Conservation (phyloP, 2,797 vertebrate species). For the Mormyrops boulengeri region DNA sequence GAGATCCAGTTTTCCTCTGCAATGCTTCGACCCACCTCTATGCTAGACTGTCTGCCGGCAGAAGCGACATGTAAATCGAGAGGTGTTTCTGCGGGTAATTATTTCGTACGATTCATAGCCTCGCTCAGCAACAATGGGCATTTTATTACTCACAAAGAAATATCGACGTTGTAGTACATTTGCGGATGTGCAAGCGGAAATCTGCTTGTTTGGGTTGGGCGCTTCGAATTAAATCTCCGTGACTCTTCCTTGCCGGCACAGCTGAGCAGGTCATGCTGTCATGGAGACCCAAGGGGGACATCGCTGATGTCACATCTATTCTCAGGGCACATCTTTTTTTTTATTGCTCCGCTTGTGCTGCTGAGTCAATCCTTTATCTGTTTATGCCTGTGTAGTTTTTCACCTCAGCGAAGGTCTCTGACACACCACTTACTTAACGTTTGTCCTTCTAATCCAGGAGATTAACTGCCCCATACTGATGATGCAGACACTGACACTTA, state of each 20-base stretch:
- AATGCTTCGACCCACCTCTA: not conserved
- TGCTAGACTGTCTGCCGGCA: not conserved
- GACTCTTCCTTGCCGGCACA: not conserved
- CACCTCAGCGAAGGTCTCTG: not conserved
- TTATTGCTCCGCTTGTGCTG: not conserved
- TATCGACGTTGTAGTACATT: not conserved
- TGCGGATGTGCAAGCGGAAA: not conserved
- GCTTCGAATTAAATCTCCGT: not conserved
- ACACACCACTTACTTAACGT: not conserved
- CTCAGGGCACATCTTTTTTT: not conserved
- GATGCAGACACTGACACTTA: not conserved
- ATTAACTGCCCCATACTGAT: not conserved
- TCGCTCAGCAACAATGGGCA: not conserved
- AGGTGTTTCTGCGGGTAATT: not conserved
- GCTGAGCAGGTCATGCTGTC: not conserved
- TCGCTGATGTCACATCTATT: not conserved
- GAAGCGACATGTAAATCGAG: not conserved
- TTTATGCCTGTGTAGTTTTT: not conserved
- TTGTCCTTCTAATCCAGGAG: not conserved
- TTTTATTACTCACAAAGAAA: conserved; percentile 1
- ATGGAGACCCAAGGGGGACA: not conserved
- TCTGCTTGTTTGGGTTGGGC: not conserved
- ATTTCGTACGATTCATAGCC: not conserved
- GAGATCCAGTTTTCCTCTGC: not conserved
- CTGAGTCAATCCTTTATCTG: not conserved